Base-by-base conservation (phyloP, 2,113 vertebrate species). In the Cinclus cinclus region DNA sequence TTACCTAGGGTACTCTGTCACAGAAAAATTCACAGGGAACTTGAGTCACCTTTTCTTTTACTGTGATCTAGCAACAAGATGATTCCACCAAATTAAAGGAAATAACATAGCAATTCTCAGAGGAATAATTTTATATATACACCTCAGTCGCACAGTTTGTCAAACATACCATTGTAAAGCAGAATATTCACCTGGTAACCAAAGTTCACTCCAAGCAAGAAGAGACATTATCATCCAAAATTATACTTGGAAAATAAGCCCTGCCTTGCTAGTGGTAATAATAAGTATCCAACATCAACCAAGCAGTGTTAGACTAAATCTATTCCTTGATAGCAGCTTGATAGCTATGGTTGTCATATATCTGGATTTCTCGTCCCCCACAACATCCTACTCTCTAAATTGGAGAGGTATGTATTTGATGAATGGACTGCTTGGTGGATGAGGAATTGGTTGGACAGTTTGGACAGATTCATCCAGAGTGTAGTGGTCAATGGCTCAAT, bases 21-120 rank as follows among this genome's bases (percentile, higher is more conserved):
- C 41, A 82, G 83, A 44, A 92, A 94, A 93, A 83, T 87, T 95
- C 92, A 82, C 73, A 92, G 62, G 81, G 90, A 93, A 89, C 82
- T 94, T 89, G 95, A 96, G 65, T 94, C 92, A 94, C 64, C 82
- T 81, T 91, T 94, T 62, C 59, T 10, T 0, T 83, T 73, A 67
- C 42, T 87, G 63, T 82, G 41, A 90, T 87, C 70, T 91, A 84
- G 81, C 70, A 88, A 71, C 55, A 82, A 80, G 41, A 42, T 55
- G 77, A 78, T 70, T 47, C 19, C 14, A 56, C 20, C 11, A 11
- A 56, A 16, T 58, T 82, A 83, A 93, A 83, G 44, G 58, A 92
- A 94, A 79, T 86, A 59, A 47, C 77, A 63, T 33, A 81, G 30
- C 47, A 81, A 30, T 68, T 65, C 44, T 30, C 67, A 88, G 58